phyloP scores from a whole-genome alignment of 2,888 invertebrate species.

The Meiosimyza platycephala region DNA sequence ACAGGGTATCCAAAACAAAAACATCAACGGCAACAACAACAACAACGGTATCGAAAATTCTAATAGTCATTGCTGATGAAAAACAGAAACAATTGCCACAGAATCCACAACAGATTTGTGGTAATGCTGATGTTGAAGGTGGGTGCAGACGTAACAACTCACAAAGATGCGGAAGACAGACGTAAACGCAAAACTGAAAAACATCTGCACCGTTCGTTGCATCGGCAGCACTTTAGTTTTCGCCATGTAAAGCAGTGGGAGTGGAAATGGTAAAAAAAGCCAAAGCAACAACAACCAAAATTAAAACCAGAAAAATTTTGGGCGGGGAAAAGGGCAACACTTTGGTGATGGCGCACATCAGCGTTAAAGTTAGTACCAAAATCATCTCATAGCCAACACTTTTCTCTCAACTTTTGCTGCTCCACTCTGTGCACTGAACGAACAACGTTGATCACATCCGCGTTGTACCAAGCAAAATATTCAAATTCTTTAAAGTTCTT shows the following conservation, averaged over 20 bases:
- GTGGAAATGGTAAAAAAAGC: neutral
- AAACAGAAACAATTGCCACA: constrained; percentile 20
- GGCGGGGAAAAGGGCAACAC: constrained; percentile 8
- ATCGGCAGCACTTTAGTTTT: constrained; percentile 11
- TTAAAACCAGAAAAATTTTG: constrained; percentile 21
- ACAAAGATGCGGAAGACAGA: neutral
- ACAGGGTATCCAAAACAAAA: constrained; percentile 10
- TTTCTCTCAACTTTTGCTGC: neutral
- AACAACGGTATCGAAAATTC: constrained; percentile 1
- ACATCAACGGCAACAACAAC: constrained; percentile 1
- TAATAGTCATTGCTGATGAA: constrained; percentile 21
- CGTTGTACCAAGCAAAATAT: constrained; percentile 21
- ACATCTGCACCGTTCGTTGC: constrained; percentile 20
- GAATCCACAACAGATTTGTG: neutral
- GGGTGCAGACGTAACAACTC: constrained; percentile 4
- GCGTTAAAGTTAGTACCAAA: neutral
- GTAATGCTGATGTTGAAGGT: neutral
- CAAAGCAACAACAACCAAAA: no score
- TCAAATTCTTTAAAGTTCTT: constrained; percentile 31
- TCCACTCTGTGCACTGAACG: no score
- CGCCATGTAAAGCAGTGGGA: constrained; percentile 7
- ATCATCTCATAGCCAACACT: constrained; percentile 7
- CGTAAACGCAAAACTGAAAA: neutral
- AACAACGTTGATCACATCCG: neutral
- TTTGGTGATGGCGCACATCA: constrained; percentile 4